phyloP scores from a whole-genome alignment of 2,797 vertebrate genomes.

The Pogonophryne albipinna region DNA sequence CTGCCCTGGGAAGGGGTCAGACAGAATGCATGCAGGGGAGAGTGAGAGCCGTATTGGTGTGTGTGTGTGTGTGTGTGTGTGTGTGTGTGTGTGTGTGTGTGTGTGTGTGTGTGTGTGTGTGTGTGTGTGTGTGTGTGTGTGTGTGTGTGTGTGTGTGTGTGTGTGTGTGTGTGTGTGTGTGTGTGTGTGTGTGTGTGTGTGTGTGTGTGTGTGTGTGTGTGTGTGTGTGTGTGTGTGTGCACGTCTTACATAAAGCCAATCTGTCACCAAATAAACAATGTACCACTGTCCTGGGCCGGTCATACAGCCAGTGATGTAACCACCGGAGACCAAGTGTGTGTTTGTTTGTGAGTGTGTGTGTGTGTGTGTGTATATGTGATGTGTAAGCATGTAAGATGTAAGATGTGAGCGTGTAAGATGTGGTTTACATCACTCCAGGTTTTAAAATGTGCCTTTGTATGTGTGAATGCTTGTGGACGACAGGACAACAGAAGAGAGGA shows the following conservation, averaged over 20 bases:
- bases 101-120: no score
- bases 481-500: background rate
- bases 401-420: no score
- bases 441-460: background rate
- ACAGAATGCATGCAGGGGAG: no score
- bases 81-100: background rate
- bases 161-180: no score
- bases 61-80: no score
- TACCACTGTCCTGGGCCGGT: conserved; percentile 70
- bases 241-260: conserved; percentile 69
- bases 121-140: no score
- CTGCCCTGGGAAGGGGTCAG: no score
- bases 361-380: background rate
- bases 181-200: no score
- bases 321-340: conserved; percentile 24
- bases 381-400: no score
- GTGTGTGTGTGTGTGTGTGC: background rate
- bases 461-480: background rate
- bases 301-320: conserved; percentile 66
- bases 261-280: conserved; percentile 72
- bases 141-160: background rate
- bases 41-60: background rate
- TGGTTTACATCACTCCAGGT: no score
- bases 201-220: background rate
- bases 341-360: conserved; percentile 20